These are phyloP conservation scores for Machimus rusticus DNA, from an alignment of 2,888 invertebrate species.

Conservation along the genomic window DNA sequence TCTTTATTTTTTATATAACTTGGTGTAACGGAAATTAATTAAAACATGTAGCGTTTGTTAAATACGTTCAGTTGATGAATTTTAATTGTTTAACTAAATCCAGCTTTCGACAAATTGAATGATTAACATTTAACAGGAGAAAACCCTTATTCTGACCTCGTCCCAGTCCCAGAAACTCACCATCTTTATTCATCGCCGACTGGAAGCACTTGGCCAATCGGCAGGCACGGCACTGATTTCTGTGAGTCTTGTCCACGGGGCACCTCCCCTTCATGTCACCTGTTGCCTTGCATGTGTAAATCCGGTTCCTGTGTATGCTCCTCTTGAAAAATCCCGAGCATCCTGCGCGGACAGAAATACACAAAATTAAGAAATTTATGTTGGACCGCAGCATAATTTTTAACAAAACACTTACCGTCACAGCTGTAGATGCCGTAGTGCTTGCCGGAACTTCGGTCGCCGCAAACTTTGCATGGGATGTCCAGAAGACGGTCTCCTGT, in stretches of 20 bases:
- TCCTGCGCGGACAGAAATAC: slow-evolving; percentile 65
- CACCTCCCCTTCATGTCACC: slow-evolving; percentile 92
- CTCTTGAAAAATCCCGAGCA: slow-evolving; percentile 97
- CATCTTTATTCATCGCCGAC: slow-evolving; percentile 97
- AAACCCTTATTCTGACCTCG: neutral
- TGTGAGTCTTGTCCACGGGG: slow-evolving; percentile 95
- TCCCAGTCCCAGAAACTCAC: slow-evolving; percentile 69
- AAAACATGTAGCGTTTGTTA: neutral
- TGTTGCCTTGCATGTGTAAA: slow-evolving; percentile 96
- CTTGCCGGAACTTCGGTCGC: slow-evolving; percentile 98
- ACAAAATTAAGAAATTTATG: neutral
- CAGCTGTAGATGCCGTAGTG: slow-evolving; percentile 99
- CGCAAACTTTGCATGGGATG: slow-evolving; percentile 98
- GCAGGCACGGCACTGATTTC: slow-evolving; percentile 97
- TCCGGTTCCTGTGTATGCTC: slow-evolving; percentile 93
- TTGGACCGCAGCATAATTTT: neutral
- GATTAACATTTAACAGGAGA: neutral
- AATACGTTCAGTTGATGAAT: neutral
- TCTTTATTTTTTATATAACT: too few relatives aligned
- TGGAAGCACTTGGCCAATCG: slow-evolving; percentile 94
- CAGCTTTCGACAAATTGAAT: neutral
- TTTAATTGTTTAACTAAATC: neutral
- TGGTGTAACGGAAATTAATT: too few relatives aligned
- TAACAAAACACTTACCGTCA: slow-evolving; percentile 77
- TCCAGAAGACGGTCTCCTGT: slow-evolving; percentile 95